Base-by-base conservation (phyloP, 2,888 invertebrate species). In the Ochropleura leucogaster region DNA sequence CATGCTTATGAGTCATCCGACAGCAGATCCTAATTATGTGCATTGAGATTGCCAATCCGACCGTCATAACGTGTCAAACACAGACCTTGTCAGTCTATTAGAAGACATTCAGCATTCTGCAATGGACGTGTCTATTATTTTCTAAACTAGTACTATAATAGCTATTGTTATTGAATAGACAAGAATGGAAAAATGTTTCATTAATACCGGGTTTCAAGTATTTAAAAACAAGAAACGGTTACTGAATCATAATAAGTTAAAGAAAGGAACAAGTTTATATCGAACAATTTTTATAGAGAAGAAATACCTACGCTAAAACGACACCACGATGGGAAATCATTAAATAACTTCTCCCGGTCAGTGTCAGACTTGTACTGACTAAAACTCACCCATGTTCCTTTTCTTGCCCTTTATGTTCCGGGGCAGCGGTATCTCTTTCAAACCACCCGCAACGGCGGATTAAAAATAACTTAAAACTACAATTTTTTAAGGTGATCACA, bases 21-120 rank as follows among this genome's bases (percentile, higher is more conserved):
- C 16, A 51, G 8, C 49, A 46, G 59, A n/a, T 55, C 4, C 65
- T 65, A 76, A 75, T 75, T 62, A 81, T 16, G 20, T 51, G 76
- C 62, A 80, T 74, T 67, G 62, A 51, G 40, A 63, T 76, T 49
- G 55, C 47, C 6, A n/a, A 66, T 30, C 18, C 10, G 51, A 49
- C 77, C 66, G 62, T 46, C 65, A 66, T 4, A 20, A 51, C 20
- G 14, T 57, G 62, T 6, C 49, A 75, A 7, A 12, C 4, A 49
- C 49, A 66, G 60, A n/a, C 2, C 4, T 12, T 14, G 62, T 66
- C 76, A 55, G 46, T 49, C 49, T 55, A 66, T 62, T 51, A 46
- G 5, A 46, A 55, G 47, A n/a, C 62, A 40, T 81, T 53, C 51
- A 53, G 44, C 55, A 62, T 18, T 20, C 60, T 30, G 18, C 14